Evolutionary conservation across 2,113 vertebrate species (phyloP).

Genomic region (Hemiscyllium ocellatum): DNA sequence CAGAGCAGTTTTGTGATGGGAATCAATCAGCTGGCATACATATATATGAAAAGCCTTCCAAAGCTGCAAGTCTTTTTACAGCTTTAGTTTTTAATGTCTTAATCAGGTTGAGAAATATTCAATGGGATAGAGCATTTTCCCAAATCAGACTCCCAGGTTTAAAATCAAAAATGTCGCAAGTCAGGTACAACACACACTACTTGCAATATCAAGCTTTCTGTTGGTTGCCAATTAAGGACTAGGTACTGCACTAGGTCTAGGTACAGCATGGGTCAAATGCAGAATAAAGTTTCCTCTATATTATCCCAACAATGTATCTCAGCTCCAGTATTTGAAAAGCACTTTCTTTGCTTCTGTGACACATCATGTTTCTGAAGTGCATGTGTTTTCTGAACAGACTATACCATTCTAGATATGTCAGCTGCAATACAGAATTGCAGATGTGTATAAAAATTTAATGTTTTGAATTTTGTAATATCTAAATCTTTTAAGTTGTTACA

Average conservation of each 20-base stretch:
- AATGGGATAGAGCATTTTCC: not conserved
- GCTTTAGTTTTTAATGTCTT: not conserved
- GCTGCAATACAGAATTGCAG: not conserved
- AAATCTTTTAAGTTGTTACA: not conserved
- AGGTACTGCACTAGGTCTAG: not conserved
- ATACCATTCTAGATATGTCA: not conserved
- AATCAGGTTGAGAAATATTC: not conserved
- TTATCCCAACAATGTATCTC: not conserved
- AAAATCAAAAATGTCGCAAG: not conserved
- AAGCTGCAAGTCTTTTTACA: slow-evolving; percentile 9
- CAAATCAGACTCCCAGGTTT: not conserved
- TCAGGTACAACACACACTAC: not conserved
- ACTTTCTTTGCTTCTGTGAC: not conserved
- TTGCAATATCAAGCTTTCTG: not conserved
- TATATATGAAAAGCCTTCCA: not conserved
- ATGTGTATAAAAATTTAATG: not conserved
- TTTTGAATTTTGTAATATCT: slow-evolving; percentile 26
- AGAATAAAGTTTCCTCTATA: not conserved
- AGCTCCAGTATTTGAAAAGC: not conserved
- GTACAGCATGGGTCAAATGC: not conserved
- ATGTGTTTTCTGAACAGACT: not conserved
- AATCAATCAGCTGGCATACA: not conserved
- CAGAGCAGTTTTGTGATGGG: not conserved
- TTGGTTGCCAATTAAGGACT: no score
- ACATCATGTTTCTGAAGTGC: not conserved